Evolutionary conservation across 2,113 vertebrate genomes (phyloP).

Genomic region (Lota lota): DNA sequence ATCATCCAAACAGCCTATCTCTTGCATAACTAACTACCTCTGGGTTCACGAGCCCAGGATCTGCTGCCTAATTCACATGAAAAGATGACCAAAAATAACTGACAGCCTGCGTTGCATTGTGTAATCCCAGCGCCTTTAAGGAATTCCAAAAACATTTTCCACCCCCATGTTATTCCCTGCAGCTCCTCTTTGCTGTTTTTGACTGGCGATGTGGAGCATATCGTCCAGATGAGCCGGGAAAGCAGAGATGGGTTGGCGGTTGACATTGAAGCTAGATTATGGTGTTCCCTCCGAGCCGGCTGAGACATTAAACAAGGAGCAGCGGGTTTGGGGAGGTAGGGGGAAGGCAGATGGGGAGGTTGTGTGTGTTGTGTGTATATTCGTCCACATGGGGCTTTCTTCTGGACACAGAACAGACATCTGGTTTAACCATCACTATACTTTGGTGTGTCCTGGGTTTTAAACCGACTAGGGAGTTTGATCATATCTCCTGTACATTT

Average conservation of each 20-base stretch:
- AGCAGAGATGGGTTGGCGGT: constrained; percentile 40
- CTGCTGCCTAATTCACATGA: constrained; percentile 39
- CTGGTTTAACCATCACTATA: constrained; percentile 59
- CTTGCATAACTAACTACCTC: constrained; percentile 46
- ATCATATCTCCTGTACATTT: constrained; percentile 27
- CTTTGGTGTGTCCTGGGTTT: constrained; percentile 22
- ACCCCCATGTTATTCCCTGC: constrained; percentile 47
- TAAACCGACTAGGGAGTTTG: constrained; percentile 17
- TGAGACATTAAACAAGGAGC: constrained; percentile 45
- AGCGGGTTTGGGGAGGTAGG: constrained; percentile 27
- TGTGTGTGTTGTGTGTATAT: constrained; percentile 16
- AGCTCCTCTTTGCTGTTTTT: constrained; percentile 48
- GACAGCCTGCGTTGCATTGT: constrained; percentile 19
- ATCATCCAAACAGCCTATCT: constrained; percentile 27
- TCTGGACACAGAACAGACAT: constrained; percentile 43
- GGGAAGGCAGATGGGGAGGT: constrained; percentile 40
- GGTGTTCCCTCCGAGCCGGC: constrained; percentile 44
- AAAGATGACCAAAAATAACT: too few relatives aligned
- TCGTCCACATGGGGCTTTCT: constrained; percentile 37
- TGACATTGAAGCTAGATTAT: constrained; percentile 59
- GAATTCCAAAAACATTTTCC: constrained; percentile 29
- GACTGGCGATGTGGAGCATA: constrained; percentile 44
- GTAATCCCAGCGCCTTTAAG: constrained; percentile 45
- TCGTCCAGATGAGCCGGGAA: constrained; percentile 21
- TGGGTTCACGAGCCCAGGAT: constrained; percentile 32